Evolutionary conservation across 2,113 vertebrate genomes (phyloP), one percentile per base, ranked within the genome.

Genomic region (Coptodon bakossiorum): DNA sequence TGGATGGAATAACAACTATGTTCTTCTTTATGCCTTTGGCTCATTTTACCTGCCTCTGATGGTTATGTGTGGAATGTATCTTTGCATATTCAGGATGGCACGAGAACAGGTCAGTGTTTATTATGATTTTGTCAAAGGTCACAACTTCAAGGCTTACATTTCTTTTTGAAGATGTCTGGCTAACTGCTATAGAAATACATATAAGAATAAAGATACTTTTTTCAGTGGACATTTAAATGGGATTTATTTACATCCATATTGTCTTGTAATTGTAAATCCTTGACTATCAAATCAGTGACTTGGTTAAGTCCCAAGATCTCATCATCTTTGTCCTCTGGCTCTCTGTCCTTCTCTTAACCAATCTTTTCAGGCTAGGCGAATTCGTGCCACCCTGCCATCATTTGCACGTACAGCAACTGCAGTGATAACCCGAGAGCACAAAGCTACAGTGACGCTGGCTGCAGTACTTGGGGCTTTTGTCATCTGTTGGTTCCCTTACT

Each of bases 401-500:
- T 94, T 91, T 73, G 90, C 91, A 29, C 90, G 93, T 16, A 45
- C 91, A 16, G 83, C 94, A 8, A 91, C 81, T 48, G 94, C 95
- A 0, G 96, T 96, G 88, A 96, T 97, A 17, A 89, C 90, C 5
- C 94, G 95, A 6, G 98, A 99, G 80, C 98, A 99, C 96, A 99
- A 99, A 94, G 98, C 98, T 84, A 99, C 98, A 0, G 93, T 98
- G 89, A 99, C 98, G 0, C 95, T 99, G 71, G 98, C 97, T 0
- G 96, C 97, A 3, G 97, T 99, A n/a, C 94, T 99, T 94, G 98
- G 98, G 3, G 98, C 96, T 0, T 99, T 99, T 89, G 85, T 98
- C 19, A 76, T 98, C 73, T 99, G 98, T 94, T 99, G 98, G 98
- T 96, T 99, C 83, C 98, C 98, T 11, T 99, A 99, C 93, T 99